Evolutionary conservation across 1,140 invertebrate genomes (phyloP).

Genomic region (Mylabris phalerata): DNA sequence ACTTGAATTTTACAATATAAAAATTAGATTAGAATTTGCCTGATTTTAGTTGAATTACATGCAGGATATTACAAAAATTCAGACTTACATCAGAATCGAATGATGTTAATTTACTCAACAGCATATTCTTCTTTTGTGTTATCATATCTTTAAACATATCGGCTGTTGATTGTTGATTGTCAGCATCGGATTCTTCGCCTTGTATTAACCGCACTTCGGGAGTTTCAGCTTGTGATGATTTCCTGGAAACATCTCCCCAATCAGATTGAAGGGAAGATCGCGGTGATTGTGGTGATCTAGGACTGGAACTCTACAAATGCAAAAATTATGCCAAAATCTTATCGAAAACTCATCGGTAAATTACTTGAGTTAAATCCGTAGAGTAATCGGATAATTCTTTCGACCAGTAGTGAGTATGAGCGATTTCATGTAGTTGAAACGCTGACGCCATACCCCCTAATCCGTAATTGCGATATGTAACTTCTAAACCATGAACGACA

Average conservation of each 20-base stretch:
- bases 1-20: conserved; percentile 7
- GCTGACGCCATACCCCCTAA: conserved; percentile 95
- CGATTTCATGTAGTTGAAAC: conserved; percentile 94
- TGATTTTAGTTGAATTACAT: conserved; percentile 11
- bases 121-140: conserved; percentile 76
- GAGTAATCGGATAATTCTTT: conserved; percentile 64
- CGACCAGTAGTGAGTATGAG: conserved; percentile 97
- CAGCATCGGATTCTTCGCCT: conserved; percentile 38
- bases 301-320: conserved; percentile 38
- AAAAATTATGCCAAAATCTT: conserved; percentile 33
- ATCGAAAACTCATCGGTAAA: conserved; percentile 15
- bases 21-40: conserved; percentile 19
- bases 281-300: conserved; percentile 57
- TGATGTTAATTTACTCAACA: conserved; percentile 80
- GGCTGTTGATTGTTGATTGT: conserved; percentile 64
- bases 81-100: conserved; percentile 79
- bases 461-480: conserved; percentile 89
- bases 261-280: conserved; percentile 48
- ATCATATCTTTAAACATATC: conserved; percentile 86
- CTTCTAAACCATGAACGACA: conserved; percentile 82
- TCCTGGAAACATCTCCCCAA: conserved; percentile 44
- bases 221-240: conserved; percentile 48
- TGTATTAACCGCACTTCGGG: conserved; percentile 45
- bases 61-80: conserved; percentile 18
- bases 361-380: conserved; percentile 35